These are phyloP conservation scores for Montipora cactus DNA, from an alignment of 64 coral and sea anemone genomes.

Conservation along the genomic window DNA sequence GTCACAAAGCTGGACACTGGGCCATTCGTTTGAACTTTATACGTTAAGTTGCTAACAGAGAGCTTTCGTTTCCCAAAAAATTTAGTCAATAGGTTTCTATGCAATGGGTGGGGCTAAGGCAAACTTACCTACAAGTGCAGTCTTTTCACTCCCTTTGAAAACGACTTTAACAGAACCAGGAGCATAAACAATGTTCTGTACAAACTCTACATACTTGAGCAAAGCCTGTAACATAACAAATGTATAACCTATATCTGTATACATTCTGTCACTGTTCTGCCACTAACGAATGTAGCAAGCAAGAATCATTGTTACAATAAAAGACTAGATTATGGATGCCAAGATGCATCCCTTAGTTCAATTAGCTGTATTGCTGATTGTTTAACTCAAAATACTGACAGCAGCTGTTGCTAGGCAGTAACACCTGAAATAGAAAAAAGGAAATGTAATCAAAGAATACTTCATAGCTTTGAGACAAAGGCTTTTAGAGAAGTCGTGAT, in stretches of 20 bases:
- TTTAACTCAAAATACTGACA: conserved; percentile 54
- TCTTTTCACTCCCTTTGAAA: conserved; percentile 99
- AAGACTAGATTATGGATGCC: too few species aligned
- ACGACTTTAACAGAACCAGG: conserved; percentile 91
- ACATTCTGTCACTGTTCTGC: not conserved
- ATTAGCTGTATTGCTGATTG: not conserved
- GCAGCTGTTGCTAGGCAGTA: conserved; percentile 96
- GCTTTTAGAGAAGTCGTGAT: too few species aligned
- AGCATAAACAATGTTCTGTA: conserved; percentile 98
- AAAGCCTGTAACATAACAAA: conserved; percentile 75
- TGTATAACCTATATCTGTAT: not conserved
- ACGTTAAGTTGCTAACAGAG: too few species aligned
- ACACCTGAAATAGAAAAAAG: conserved; percentile 56
- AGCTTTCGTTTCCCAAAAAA: too few species aligned
- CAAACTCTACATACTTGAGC: conserved; percentile 97
- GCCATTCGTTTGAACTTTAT: too few species aligned
- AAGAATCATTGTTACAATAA: too few species aligned
- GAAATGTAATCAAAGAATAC: not conserved
- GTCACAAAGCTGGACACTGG: too few species aligned
- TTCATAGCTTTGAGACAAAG: too few species aligned
- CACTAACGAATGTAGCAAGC: too few species aligned
- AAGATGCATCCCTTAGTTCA: not conserved
- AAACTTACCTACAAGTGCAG: conserved; percentile 86
- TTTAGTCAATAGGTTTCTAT: too few species aligned
- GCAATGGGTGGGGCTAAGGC: too few species aligned